Evolutionary conservation across 2,888 invertebrate genomes (phyloP), one percentile per base, ranked within the genome.

Genomic region (Orchesellides sinensis): DNA sequence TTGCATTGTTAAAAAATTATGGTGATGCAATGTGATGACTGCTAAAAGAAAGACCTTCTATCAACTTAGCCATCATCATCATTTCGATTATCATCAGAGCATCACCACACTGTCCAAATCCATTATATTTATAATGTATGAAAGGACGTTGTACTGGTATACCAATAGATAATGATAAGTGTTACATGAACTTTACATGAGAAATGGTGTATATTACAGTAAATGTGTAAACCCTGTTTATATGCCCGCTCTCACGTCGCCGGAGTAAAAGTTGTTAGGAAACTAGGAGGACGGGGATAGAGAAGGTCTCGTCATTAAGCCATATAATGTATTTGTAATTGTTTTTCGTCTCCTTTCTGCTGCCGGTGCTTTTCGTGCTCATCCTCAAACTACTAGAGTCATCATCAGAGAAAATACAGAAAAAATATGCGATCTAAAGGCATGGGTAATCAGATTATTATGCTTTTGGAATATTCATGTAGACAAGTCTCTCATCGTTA

Each of bases 291-390:
- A 66, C 63, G 59, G 17, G 49, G 47, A 79, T 63, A 72, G n/a
- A n/a, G 72, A 79, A 79, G 79, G 72, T 79, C 79, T 79, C 79
- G 65, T 79, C 79, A 79, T 79, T 79, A 79, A 79, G 79, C 79
- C 79, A 72, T 72, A 79, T 79, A 79, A 79, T 79, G 79, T 65
- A 63, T 79, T 79, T 79, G 72, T 79, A 79, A 79, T 79, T 79
- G 79, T 79, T 79, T 70, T 70, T 54, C 63, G 70, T 79, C 79
- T 72, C 63, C 56, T 52, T 70, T 14, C 25, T 27, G 6, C 23
- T 63, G 21, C 63, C 54, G 66, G 19, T 59, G 27, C 25, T 69
- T 17, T 73, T 25, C 17, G 14, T 59, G 72, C 75, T 54, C 54
- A 54, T 54, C 40, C 68, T 8, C 45, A 25, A 61, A 47, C 59